Base-by-base conservation (phyloP, 2,797 vertebrate species). In the Sebastes hopkinsi region DNA sequence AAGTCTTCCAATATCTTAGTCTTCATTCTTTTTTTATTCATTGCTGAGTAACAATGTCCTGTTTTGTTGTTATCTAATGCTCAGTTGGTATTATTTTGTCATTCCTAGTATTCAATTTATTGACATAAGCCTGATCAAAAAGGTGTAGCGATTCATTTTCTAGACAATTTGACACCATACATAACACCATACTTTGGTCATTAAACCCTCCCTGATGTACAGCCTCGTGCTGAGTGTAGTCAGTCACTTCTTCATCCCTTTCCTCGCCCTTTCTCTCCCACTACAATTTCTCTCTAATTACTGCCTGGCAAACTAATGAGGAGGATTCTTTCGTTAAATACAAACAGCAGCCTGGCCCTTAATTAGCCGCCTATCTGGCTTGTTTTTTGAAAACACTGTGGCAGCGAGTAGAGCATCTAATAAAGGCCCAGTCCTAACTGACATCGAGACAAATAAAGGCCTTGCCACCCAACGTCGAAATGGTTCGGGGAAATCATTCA, bases 271-370 rank as follows among this genome's bases (percentile, higher is more conserved):
- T 20, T 55, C 54, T 36, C 65, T 25, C 8, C 60, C 60, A 54
- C 76, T 77, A 59, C 25, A 7, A 75, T 77, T 69, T 64, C 75
- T 12, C 64, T 82, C 83, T 90, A 92, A 94, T 92, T 91, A 90
- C 83, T 50, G 86, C 75, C 86, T 89, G 22, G 60, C 77, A 77
- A 65, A 83, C 88, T 92, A 93, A 92, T 87, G 83, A 93, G 87
- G 84, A 88, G 87, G 86, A 87, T 88, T 86, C 82, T 27, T 72
- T 83, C 22, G 8, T 91, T 91, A 88, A 90, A 84, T 79, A 84
- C 87, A 90, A 93, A 92, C 88, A 89, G 83, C 75, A 80, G 88
- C 88, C 87, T 74, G 81, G 87, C 82, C 88, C 80, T 90, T 90
- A 93, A 94, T 92, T 89, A 92, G 84, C 91, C 82, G 82, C 75